Evolutionary conservation across 2,888 invertebrate genomes (phyloP).

Genomic region (Ichneumon xanthorius): DNA sequence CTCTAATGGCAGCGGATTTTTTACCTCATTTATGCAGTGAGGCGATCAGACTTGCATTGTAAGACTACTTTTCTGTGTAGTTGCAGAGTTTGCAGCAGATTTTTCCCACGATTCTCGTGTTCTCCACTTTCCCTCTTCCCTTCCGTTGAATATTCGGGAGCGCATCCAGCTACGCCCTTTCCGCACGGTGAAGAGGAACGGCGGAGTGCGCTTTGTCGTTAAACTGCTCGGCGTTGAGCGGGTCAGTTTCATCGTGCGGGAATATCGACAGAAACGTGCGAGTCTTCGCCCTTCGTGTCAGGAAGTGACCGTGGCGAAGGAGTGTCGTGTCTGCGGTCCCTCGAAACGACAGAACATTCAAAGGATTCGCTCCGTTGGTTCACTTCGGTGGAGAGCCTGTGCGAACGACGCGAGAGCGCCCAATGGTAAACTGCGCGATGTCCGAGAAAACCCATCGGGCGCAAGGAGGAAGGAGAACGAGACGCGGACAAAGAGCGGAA

Average conservation of each 20-base stretch:
- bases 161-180: background rate
- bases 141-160: constrained; percentile 1
- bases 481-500: constrained; percentile 7
- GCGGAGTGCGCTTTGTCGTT: background rate
- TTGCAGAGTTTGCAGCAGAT: constrained; percentile 6
- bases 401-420: constrained; percentile 28
- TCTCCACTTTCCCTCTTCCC: constrained; percentile 36
- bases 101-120: constrained; percentile 55
- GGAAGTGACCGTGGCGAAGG: constrained; percentile 51
- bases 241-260: constrained; percentile 29
- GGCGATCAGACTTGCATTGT: background rate
- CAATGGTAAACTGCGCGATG: constrained; percentile 51
- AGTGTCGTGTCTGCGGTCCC: constrained; percentile 50
- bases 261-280: constrained; percentile 11
- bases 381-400: constrained; percentile 27
- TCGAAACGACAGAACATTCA: constrained; percentile 53
- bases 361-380: constrained; percentile 62
- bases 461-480: constrained; percentile 36
- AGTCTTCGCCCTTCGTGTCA: constrained; percentile 51
- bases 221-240: background rate
- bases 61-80: background rate
- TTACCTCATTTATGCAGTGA: background rate
- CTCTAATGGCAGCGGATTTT: background rate
- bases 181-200: constrained; percentile 38
- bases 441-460: constrained; percentile 48